phyloP scores from a whole-genome alignment of 2,113 vertebrate species.

The Larimichthys crocea region DNA sequence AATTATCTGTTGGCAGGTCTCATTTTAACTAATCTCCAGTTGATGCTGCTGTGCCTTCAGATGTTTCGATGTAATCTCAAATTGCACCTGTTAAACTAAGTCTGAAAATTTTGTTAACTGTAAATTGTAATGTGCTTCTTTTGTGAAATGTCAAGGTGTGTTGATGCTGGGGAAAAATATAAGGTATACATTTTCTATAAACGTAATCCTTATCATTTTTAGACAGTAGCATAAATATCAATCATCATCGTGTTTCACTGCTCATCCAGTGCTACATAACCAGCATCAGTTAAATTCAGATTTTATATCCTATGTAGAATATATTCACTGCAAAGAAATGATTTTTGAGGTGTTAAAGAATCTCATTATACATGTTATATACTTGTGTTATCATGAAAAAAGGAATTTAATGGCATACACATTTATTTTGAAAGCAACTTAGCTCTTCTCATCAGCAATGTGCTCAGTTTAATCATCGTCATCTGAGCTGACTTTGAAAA shows the following conservation, averaged over 20 bases:
- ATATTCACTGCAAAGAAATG: background rate
- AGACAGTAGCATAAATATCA: background rate
- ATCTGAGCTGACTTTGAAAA: background rate
- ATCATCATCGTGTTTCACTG: background rate
- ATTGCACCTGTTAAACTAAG: constrained; percentile 22
- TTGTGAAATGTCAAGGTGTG: too few species aligned
- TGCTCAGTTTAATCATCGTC: background rate
- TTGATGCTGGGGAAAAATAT: too few species aligned
- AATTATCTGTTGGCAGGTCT: constrained; percentile 19
- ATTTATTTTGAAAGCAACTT: background rate
- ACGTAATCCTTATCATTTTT: background rate
- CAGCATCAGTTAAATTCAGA: background rate
- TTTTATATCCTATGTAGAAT: constrained; percentile 11
- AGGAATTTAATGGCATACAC: background rate
- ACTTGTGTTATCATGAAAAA: background rate
- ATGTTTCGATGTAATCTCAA: constrained; percentile 34
- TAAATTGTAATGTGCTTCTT: background rate
- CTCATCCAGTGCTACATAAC: background rate
- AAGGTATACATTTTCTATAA: too few species aligned
- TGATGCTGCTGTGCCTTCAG: constrained; percentile 1
- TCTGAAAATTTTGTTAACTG: background rate
- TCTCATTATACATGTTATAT: background rate
- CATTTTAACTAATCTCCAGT: constrained; percentile 6
- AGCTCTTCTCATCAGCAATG: background rate
- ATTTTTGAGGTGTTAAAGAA: background rate